Conservation (phyloP, 2,888 invertebrate species). For the Ichneumoninae sp. region DNA sequence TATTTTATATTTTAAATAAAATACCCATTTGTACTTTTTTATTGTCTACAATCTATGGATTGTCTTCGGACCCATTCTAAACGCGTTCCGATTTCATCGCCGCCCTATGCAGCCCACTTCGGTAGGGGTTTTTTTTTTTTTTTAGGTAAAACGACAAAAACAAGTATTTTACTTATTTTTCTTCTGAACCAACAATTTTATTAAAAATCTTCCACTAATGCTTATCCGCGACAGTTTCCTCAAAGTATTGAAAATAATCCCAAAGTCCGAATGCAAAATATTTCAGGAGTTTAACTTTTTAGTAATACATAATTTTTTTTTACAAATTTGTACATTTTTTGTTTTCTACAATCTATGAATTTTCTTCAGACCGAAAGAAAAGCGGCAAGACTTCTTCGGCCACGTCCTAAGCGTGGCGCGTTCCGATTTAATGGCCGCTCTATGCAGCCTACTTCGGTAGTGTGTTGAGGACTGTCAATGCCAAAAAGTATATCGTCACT, state of each 20-base stretch:
- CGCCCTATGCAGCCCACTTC: constrained; percentile 56
- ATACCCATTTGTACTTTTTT: background rate
- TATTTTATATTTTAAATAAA: no score
- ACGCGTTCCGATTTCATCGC: constrained; percentile 21
- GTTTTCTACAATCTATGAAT: no score
- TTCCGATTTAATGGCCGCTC: constrained; percentile 34
- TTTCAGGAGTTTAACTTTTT: no score
- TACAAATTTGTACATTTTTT: no score
- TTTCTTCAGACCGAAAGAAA: background rate
- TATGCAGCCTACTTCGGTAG: constrained; percentile 58
- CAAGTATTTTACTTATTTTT: no score
- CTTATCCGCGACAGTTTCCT: background rate
- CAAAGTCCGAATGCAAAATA: no score
- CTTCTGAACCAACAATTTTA: no score
- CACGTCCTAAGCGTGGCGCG: background rate
- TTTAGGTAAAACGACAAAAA: no score
- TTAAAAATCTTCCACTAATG: no score
- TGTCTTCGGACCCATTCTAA: background rate
- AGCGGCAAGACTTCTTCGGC: background rate
- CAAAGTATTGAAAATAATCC: background rate
- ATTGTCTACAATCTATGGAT: background rate
- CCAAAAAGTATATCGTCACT: constrained; percentile 79
- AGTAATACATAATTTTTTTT: no score
- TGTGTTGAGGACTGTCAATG: constrained; percentile 78
- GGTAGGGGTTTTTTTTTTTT: background rate